Conservation (phyloP, 1,140 invertebrate genomes). For the Orussus abietinus region DNA sequence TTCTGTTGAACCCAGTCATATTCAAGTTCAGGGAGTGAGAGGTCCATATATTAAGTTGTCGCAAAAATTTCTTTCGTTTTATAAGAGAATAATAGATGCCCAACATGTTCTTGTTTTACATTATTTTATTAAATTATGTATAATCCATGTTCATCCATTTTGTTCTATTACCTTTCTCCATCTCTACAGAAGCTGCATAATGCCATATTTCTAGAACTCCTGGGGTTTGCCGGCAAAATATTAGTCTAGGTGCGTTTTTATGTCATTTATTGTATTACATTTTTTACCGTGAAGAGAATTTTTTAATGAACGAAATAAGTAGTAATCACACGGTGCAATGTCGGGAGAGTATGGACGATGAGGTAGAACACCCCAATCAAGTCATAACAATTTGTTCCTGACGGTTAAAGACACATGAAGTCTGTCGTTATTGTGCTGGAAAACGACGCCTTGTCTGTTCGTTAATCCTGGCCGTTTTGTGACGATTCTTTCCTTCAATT, state of each 20-base stretch:
- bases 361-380: conserved; percentile 17
- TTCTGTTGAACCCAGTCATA: too few relatives aligned
- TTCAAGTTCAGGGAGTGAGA: too few relatives aligned
- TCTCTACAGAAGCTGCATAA: neutral
- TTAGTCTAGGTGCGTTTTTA: neutral
- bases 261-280: neutral
- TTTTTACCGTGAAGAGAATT: conserved; percentile 13
- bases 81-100: neutral
- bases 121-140: neutral
- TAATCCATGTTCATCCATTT: too few relatives aligned
- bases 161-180: neutral
- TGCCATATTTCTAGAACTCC: neutral
- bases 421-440: conserved; percentile 11
- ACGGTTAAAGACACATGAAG: conserved; percentile 4
- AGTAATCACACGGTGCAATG: conserved; percentile 23
- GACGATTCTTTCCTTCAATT: neutral
- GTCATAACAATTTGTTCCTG: conserved; percentile 2
- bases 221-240: neutral
- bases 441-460: conserved; percentile 3
- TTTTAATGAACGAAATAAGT: conserved; percentile 25
- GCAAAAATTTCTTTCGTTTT: neutral
- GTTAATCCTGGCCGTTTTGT: neutral
- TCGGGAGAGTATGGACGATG: conserved; percentile 24
- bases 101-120: neutral
- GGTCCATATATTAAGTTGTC: neutral